Evolutionary conservation across 2,888 invertebrate genomes (phyloP).

Genomic region (Tetranychus truncatus): DNA sequence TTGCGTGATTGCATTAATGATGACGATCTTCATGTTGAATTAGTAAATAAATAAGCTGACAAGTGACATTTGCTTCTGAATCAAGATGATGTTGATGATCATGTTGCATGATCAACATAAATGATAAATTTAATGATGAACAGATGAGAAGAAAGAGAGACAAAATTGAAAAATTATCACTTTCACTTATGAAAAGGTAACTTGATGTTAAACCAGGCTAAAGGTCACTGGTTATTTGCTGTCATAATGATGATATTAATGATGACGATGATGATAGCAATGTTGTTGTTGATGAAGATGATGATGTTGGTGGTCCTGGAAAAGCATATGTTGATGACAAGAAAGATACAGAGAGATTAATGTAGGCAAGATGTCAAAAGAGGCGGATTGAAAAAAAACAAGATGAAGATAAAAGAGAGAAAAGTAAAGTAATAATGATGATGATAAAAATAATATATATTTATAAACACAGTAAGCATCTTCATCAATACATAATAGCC

Average conservation of each 20-base stretch:
- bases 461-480: not conserved
- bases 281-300: not conserved
- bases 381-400: not conserved
- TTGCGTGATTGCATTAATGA: not conserved
- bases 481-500: not conserved
- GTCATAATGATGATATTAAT: not conserved
- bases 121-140: no score
- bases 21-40: not conserved
- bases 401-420: not conserved
- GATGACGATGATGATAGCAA: not conserved
- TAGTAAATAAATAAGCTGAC: not conserved
- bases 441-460: not conserved
- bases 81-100: not conserved
- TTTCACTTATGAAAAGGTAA: not conserved
- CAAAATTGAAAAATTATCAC: not conserved
- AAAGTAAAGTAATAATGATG: not conserved
- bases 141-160: not conserved
- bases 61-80: not conserved
- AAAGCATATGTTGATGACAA: conserved; percentile 1
- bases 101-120: not conserved
- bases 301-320: not conserved
- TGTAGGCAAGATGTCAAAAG: not conserved
- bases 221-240: not conserved
- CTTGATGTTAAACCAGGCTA: not conserved
- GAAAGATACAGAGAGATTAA: not conserved